A percentile compares a stretch with the other conserved stretches of the same genome.
phyloP scores from a whole-genome alignment of 1,140 invertebrate genomes.

The Penaeus chinensis region DNA sequence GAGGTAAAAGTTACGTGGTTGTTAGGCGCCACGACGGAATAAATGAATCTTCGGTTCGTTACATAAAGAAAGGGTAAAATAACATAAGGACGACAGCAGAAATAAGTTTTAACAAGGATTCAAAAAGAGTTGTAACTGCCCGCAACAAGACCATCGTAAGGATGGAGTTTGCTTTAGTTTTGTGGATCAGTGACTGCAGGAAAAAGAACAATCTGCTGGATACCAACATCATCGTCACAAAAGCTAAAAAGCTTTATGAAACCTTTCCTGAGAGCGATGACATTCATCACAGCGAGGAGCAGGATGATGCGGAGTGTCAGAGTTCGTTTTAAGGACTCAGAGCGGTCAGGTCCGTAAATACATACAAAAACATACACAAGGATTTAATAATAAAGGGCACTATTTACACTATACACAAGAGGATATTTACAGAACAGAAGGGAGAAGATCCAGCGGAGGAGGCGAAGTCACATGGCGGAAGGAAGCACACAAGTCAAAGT shows the following conservation, averaged over 20 bases:
- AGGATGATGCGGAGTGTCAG: too few relatives aligned
- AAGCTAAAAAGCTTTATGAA: conserved; percentile 2
- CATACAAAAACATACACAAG: too few relatives aligned
- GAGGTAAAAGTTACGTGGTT: conserved; percentile 38
- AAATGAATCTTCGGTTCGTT: conserved; percentile 10
- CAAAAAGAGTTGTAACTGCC: neutral
- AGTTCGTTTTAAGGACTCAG: too few relatives aligned
- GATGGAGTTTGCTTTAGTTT: neutral
- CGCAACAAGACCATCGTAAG: conserved; percentile 22
- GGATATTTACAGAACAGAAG: too few relatives aligned
- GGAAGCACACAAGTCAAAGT: too few relatives aligned
- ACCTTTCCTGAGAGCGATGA: neutral
- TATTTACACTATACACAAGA: too few relatives aligned
- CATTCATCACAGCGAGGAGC: neutral
- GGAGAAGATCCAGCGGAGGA: too few relatives aligned
- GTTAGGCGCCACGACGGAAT: conserved; percentile 46
- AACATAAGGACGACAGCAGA: conserved; percentile 3
- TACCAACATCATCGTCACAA: neutral
- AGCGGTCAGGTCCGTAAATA: too few relatives aligned
- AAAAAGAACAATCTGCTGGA: neutral
- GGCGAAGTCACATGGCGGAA: too few relatives aligned
- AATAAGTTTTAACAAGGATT: neutral
- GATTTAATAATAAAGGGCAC: too few relatives aligned
- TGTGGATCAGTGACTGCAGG: conserved; percentile 24
- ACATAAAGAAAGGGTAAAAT: neutral